Conservation (phyloP, 2,113 vertebrate genomes). For the Gymnarchus niloticus region DNA sequence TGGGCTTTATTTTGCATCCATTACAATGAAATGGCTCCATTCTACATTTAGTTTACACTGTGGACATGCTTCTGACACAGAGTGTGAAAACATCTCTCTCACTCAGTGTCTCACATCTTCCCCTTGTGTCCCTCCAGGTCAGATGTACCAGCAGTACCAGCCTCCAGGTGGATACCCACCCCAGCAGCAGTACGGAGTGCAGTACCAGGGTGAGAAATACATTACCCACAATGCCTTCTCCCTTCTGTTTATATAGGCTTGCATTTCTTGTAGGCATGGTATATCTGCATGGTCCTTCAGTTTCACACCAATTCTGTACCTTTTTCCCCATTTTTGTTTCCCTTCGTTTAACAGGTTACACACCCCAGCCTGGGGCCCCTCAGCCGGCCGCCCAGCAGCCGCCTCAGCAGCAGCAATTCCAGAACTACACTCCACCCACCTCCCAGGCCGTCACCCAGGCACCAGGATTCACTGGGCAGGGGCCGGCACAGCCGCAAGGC, state of each 20-base stretch:
- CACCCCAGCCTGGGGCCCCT: slow-evolving; percentile 72
- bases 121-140: slow-evolving; percentile 61
- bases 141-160: slow-evolving; percentile 92
- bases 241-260: background rate
- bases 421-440: slow-evolving; percentile 75
- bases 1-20: background rate
- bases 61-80: too few relatives aligned
- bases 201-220: slow-evolving; percentile 84
- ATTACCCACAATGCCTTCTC: background rate
- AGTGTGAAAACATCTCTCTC: background rate
- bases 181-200: slow-evolving; percentile 86
- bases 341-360: slow-evolving; percentile 71
- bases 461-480: slow-evolving; percentile 66
- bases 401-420: slow-evolving; percentile 83
- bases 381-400: slow-evolving; percentile 74
- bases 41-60: background rate
- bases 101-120: background rate
- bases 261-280: background rate
- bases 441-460: slow-evolving; percentile 69
- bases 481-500: slow-evolving; percentile 52
- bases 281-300: background rate
- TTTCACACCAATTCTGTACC: background rate
- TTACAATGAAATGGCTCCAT: background rate
- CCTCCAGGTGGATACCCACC: slow-evolving; percentile 82
- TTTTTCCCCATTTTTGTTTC: background rate